Conservation (phyloP, 1,140 invertebrate genomes). For the Drosophila tsacasi region DNA sequence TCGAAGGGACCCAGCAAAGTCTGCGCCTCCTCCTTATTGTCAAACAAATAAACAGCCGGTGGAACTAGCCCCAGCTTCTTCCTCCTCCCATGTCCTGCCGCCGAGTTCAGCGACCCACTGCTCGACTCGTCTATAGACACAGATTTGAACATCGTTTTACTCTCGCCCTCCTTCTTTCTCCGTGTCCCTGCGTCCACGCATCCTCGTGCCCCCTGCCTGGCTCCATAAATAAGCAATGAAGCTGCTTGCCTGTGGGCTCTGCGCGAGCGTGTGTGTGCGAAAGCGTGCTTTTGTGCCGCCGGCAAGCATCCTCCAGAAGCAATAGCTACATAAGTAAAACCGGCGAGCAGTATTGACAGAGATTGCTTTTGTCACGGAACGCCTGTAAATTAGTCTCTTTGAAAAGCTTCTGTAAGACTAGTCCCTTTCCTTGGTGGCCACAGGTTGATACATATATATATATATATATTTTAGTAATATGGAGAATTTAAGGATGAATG, state of each 20-base stretch:
- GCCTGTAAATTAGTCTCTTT: constrained; percentile 31
- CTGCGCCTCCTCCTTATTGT: constrained; percentile 27
- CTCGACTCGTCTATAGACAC: constrained; percentile 39
- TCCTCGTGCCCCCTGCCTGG: background rate
- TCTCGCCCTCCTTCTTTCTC: constrained; percentile 8
- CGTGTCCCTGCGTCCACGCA: background rate
- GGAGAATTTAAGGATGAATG: background rate
- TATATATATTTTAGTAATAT: background rate
- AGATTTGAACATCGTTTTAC: constrained; percentile 27
- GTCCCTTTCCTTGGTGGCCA: background rate
- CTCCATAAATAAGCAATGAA: constrained; percentile 64
- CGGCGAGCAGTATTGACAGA: constrained; percentile 37
- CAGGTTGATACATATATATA: background rate
- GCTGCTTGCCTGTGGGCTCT: constrained; percentile 23
- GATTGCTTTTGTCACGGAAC: constrained; percentile 35
- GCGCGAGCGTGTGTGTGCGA: constrained; percentile 12
- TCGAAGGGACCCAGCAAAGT: constrained; percentile 9
- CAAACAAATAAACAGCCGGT: constrained; percentile 35
- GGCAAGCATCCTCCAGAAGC: constrained; percentile 11
- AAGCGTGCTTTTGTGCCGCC: constrained; percentile 6
- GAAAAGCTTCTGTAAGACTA: constrained; percentile 15
- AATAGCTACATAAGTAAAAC: constrained; percentile 29
- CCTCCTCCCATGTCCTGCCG: background rate
- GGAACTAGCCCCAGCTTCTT: background rate
- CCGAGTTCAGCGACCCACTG: constrained; percentile 64